Base-by-base conservation (phyloP, 1,140 invertebrate genomes). In the Trachymyrmex septentrionalis region DNA sequence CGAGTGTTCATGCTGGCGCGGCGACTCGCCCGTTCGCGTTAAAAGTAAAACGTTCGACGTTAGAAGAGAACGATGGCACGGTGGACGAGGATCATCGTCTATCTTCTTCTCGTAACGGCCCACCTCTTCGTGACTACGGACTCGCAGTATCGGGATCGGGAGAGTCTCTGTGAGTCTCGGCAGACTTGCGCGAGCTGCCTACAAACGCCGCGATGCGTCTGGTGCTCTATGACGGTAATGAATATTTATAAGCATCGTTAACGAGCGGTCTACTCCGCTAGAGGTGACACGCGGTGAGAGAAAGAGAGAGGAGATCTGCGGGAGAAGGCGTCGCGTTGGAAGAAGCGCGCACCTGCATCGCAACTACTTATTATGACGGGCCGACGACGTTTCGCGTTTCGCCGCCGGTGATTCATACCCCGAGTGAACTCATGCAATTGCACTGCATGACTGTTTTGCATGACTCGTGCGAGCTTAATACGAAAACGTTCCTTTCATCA, bases 181-280 rank as follows among this genome's bases (percentile, higher is more conserved):
- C 82, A 88, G 30, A 92, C 82, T 2, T 94, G 93, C 67, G n/a
- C 66, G 3, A 85, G 69, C 14, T 94, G 93, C 59, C 21, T 94
- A 16, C 92, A 89, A 57, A 92, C 87, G 19, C 89, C 92, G 0
- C 86, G 61, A 63, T 94, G 93, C 53, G 90, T 92, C 72, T 94
- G 93, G 93, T 94, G 93, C 66, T 89, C 93, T 6, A 87, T 48
- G 14, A 73, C 38, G 87, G 93, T 94, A 78, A 90, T 86, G 38
- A 76, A 82, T 87, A 55, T 80, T 61, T 38, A 82, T 63, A 57
- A 80, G 21, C 53, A 34, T 3, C 19, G 55, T 77, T 61, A 55
- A 85, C 38, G 63, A 76, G 72, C n/a, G 14, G 24, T 50, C 2
- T 48, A 80, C n/a, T 27, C 12, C 16, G 50, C 64, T 67, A 77